These are phyloP conservation scores for Callithrix jacchus DNA, from an alignment of 2,113 vertebrate genomes.

Conservation along the genomic window DNA sequence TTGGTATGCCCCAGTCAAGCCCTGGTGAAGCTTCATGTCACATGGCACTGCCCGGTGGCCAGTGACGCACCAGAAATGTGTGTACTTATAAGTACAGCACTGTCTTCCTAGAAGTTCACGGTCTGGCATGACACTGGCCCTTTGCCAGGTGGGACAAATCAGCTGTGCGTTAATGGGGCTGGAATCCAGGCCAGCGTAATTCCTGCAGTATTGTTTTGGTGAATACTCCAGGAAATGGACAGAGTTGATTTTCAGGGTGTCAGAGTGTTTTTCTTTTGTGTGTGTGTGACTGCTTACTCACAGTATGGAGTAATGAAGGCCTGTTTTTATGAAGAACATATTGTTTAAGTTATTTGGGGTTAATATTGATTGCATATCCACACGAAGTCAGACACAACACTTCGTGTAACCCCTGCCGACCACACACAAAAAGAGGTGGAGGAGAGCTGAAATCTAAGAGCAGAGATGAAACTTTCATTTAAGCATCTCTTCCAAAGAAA, in stretches of 20 bases:
- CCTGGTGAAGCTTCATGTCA: not conserved
- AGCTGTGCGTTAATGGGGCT: not conserved
- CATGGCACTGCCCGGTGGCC: rapidly evolving
- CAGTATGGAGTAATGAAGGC: not conserved
- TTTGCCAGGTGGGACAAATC: not conserved
- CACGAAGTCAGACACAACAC: not conserved
- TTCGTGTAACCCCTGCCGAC: not conserved
- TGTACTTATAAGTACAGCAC: not conserved
- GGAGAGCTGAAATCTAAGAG: not conserved
- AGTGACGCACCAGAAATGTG: not conserved
- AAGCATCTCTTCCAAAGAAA: not conserved
- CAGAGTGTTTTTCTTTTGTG: not conserved
- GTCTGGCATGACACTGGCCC: not conserved
- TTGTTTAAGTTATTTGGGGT: not conserved
- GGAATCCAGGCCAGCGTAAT: not conserved
- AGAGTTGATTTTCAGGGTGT: not conserved
- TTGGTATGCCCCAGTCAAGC: not conserved
- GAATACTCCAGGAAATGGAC: not conserved
- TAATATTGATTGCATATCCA: not conserved
- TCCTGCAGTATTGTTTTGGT: not conserved
- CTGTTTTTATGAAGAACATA: constrained; percentile 15
- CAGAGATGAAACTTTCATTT: not conserved
- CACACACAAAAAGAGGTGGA: not conserved
- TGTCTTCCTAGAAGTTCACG: not conserved
- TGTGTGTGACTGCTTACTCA: not conserved